Base-by-base conservation (phyloP, 64 coral and sea anemone species). In the Dendrophyllia cribrosa region DNA sequence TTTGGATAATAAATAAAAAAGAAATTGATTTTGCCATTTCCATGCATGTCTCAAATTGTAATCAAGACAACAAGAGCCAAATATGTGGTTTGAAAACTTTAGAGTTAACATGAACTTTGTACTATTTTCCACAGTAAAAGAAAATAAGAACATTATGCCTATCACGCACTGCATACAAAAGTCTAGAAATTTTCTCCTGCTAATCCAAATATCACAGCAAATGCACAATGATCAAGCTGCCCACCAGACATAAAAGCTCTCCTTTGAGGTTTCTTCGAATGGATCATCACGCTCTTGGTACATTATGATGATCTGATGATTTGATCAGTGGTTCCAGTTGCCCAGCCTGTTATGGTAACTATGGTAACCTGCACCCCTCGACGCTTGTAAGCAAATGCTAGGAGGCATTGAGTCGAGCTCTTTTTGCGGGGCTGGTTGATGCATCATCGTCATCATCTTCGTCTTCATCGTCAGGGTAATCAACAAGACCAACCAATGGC, bases 401-500 rank as follows among this genome's bases (percentile, higher is more conserved):
- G 59, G 90, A 89, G 14, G 96, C 69, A 77, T 93, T 95, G 6
- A 98, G 96, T 14, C 96, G 96, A n/a, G 81, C 87, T 83, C 96
- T 89, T 89, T 98, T 98, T 16, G 93, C 94, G 14, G 96, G 96
- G 13, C 91, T 84, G 56, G 87, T 88, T 17, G 69, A 71, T 17
- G 87, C 83, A 19, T 66, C 74, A 56, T 95, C 93, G 20, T 98
- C 96, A 5, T 98, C 96, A 7, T 98, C 96, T 9, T 98, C 96
- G 9, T 98, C 96, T 53, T 98, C 96, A 48, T 98, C 96, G 61
- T 93, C 95, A 15, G 96, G 96, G 66, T 98, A 98, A 82, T 98
- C 96, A 6, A 98, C 96, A 63, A 98, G 81, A 51, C 90, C 93
- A 87, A 98, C 87, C 22, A 98, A 75, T 49, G 93, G 86, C 92